A percentile compares a stretch with the other conserved stretches of the same genome.
These are phyloP conservation scores for Phenganax subtilis DNA, from an alignment of 92 coral and sea anemone species.

Conservation along the genomic window DNA sequence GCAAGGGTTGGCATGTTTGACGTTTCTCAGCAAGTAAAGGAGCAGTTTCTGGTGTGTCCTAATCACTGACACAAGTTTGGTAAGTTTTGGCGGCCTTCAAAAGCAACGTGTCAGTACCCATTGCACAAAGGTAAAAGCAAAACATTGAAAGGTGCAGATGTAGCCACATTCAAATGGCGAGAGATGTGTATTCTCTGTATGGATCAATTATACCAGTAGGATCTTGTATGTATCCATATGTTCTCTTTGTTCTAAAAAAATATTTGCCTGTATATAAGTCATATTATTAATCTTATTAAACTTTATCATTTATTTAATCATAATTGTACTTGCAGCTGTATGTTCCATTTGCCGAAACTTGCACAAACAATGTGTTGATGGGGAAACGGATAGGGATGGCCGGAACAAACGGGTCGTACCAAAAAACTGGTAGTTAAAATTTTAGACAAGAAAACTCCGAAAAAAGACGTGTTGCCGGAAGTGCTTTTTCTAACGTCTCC, in stretches of 20 bases:
- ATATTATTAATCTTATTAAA: not conserved
- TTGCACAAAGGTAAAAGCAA: conserved; percentile 22
- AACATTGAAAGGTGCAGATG: conserved; percentile 28
- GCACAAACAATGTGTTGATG: conserved; percentile 1
- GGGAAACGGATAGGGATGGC: not conserved
- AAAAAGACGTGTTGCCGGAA: not conserved
- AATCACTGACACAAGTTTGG: conserved; percentile 15
- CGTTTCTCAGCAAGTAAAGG: conserved; percentile 23
- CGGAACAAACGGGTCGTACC: not conserved
- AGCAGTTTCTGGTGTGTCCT: conserved; percentile 11
- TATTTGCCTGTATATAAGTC: not conserved
- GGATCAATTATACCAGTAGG: conserved; percentile 30
- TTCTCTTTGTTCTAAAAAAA: conserved; percentile 6
- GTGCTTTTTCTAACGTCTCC: not conserved
- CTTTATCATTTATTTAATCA: not conserved
- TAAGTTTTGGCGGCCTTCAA: conserved; percentile 27
- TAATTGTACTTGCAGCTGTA: conserved; percentile 9
- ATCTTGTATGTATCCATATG: conserved; percentile 28
- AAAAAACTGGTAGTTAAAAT: not conserved
- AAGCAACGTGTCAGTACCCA: conserved; percentile 13
- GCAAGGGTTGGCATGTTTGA: conserved; percentile 35
- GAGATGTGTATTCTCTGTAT: conserved; percentile 14
- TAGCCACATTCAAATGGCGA: conserved; percentile 26
- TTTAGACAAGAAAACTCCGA: not conserved
- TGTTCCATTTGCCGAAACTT: conserved; percentile 1